Percentiles rank a stretch among this genome's conserved stretches.
phyloP scores from a whole-genome alignment of 2,888 invertebrate species.

The Allolobophora icterica region DNA sequence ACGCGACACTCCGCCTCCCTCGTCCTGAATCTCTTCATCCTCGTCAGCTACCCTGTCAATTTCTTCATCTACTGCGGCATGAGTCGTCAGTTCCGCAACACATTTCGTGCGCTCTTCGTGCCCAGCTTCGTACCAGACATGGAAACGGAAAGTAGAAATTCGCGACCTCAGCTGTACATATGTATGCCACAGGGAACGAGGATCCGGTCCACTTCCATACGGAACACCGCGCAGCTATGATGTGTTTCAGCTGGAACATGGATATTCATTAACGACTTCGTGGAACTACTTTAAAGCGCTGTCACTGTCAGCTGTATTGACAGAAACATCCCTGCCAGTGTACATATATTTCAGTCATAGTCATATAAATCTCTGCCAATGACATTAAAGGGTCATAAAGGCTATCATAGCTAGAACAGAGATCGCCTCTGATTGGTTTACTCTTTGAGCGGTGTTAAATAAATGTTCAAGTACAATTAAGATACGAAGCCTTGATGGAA shows the following conservation, averaged over 20 bases:
- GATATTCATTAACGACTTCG: not conserved
- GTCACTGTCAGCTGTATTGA: no score
- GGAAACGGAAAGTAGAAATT: not conserved
- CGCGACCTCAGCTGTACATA: not conserved
- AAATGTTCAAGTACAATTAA: no score
- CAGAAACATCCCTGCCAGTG: no score
- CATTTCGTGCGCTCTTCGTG: constrained; percentile 70
- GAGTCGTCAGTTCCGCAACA: constrained; percentile 90
- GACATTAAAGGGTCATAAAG: no score
- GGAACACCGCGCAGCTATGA: not conserved
- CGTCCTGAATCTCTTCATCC: constrained; percentile 88
- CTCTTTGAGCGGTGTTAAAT: no score
- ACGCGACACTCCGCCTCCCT: constrained; percentile 66
- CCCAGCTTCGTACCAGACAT: not conserved
- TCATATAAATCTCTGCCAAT: no score
- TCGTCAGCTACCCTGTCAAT: constrained; percentile 88
- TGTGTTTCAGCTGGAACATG: not conserved
- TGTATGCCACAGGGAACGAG: not conserved
- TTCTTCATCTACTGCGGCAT: constrained; percentile 95
- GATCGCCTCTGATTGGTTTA: no score
- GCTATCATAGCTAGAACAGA: no score
- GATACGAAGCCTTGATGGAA: no score
- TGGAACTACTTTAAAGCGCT: no score
- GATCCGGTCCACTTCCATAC: not conserved
- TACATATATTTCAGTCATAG: no score